Percentiles rank a stretch among this genome's conserved stretches.
Conservation (phyloP, 2,888 invertebrate species). For the Morpho helenor region DNA sequence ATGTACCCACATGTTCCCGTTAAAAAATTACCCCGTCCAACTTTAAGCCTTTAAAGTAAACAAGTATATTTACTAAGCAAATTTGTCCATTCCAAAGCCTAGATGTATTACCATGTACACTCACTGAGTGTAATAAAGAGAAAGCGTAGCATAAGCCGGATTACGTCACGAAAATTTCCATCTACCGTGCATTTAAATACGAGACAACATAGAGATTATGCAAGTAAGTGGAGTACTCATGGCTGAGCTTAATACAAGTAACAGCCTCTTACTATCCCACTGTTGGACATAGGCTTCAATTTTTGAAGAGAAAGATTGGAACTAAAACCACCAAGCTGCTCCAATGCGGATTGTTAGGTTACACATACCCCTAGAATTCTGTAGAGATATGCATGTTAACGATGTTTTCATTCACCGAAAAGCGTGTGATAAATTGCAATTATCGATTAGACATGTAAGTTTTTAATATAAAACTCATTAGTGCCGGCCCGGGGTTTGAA, state of each 20-base stretch:
- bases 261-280: slow-evolving; percentile 20
- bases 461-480: too few relatives aligned
- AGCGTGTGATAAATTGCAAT: too few relatives aligned
- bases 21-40: slow-evolving; percentile 4
- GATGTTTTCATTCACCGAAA: too few relatives aligned
- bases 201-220: slow-evolving; percentile 15
- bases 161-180: slow-evolving; percentile 22
- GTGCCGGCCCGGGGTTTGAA: too few relatives aligned
- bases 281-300: not conserved
- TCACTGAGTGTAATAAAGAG: slow-evolving; percentile 20
- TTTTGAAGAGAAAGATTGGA: too few relatives aligned
- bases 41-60: slow-evolving; percentile 18
- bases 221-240: slow-evolving; percentile 42
- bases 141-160: slow-evolving; percentile 22
- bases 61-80: slow-evolving; percentile 18
- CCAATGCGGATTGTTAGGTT: too few relatives aligned
- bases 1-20: slow-evolving; percentile 3
- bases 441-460: too few relatives aligned
- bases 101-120: slow-evolving; percentile 20
- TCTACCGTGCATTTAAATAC: slow-evolving; percentile 20
- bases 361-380: too few relatives aligned
- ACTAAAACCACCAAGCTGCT: too few relatives aligned
- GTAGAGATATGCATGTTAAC: too few relatives aligned
- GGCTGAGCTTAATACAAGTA: slow-evolving; percentile 43
- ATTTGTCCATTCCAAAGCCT: slow-evolving; percentile 14